Base-by-base conservation (phyloP, 2,888 invertebrate genomes). In the Acronicta alni region DNA sequence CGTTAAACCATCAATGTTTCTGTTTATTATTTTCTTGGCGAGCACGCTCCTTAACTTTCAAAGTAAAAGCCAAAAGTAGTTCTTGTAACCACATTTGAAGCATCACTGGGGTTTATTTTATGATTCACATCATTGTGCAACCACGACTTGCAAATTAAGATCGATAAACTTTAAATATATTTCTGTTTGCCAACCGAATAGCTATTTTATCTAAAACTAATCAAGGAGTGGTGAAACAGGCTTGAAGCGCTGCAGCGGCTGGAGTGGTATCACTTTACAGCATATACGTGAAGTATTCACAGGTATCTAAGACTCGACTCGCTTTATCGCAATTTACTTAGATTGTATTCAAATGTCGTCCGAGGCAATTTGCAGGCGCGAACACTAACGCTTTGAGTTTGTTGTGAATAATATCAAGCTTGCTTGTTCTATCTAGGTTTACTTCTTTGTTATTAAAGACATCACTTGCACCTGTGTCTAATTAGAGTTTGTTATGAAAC, bases 1-100 rank as follows among this genome's bases (percentile, higher is more conserved):
- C 66, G 55, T 69, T 61, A 63, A 75, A 55, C 62, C 63, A 64
- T 72, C 67, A 64, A 72, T 69, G 75, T 78, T 72, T 65, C 56
- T 67, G 69, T 72, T 78, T 75, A 64, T 67, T 75, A 54, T 67
- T 72, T 74, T 55, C 23, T 59, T 58, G 53, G 46, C 44, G 51
- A 54, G 42, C 49, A 37, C 42, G 49, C 55, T 53, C 52, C 55
- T 58, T 57, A 47, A 62, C 47, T 68, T 74, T 68, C 52, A 59
- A 66, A 66, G 52, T 68, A 62, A 57, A 66, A 51, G 30, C 43
- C 42, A 53, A 62, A 60, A 72, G 44, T 43, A 62, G 38, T 47
- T 43, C 49, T 64, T 18, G 32, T 53, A 39, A 51, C 23, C 26
- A 46, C 37, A 53, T 56, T 59, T 54, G 42, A 53, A 45, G 32